Evolutionary conservation across 2,113 vertebrate species (phyloP).

Genomic region (Lynx canadensis): DNA sequence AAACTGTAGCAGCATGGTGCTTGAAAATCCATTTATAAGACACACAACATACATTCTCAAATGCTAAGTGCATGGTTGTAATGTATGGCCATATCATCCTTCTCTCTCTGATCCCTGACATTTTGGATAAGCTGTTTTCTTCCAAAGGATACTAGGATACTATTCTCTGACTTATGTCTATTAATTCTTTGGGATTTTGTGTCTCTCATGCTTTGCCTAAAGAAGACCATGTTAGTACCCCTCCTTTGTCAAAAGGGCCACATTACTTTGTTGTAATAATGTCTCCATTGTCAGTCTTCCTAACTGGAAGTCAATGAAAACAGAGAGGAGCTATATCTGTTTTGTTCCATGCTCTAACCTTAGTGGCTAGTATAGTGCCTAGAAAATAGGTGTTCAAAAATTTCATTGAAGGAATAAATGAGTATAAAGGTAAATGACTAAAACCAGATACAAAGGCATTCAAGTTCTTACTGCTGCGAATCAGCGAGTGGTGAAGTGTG

Average conservation of each 20-base stretch:
- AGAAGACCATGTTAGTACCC: background rate
- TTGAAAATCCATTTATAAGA: background rate
- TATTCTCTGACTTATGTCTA: background rate
- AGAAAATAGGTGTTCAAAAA: background rate
- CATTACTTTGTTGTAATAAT: background rate
- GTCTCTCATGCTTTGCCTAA: background rate
- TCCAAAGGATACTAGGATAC: background rate
- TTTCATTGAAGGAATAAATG: background rate
- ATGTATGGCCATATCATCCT: background rate
- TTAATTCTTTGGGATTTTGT: background rate
- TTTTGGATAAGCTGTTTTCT: background rate
- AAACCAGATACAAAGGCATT: background rate
- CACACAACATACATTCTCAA: background rate
- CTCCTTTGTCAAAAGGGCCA: background rate
- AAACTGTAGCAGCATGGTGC: background rate
- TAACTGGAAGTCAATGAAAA: background rate
- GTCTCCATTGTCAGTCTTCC: background rate
- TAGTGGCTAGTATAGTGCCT: background rate
- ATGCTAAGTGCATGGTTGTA: background rate
- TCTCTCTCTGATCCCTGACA: background rate
- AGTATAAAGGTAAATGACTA: background rate
- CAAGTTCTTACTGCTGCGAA: background rate
- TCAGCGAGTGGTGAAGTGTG: background rate
- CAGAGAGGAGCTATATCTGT: background rate
- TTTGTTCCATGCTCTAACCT: background rate